A percentile compares a stretch with the other conserved stretches of the same genome.
phyloP scores from a whole-genome alignment of 2,797 vertebrate genomes.

The Distichodus sexfasciatus region DNA sequence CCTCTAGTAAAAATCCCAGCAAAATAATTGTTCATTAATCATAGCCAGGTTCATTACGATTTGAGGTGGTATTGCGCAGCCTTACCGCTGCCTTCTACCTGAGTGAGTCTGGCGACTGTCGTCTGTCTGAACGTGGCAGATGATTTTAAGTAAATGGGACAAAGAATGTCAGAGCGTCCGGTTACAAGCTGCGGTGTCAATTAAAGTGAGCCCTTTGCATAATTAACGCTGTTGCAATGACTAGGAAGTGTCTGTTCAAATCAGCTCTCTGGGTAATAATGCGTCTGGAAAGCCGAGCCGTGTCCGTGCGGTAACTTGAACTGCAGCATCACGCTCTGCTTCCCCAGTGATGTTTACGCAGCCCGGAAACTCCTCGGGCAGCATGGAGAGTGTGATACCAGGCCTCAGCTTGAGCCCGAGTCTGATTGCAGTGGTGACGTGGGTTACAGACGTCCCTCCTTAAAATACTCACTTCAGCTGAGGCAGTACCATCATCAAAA shows the following conservation, averaged over 20 bases:
- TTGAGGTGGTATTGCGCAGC: too few species aligned
- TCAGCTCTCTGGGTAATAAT: slow-evolving; percentile 28
- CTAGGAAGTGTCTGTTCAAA: slow-evolving; percentile 36
- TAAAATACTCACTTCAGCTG: too few species aligned
- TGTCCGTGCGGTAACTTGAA: slow-evolving; percentile 19
- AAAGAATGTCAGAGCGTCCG: background rate
- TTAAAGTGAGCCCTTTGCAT: slow-evolving; percentile 29
- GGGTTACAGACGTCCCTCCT: too few species aligned
- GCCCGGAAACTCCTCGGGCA: slow-evolving; percentile 24
- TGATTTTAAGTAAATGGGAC: slow-evolving; percentile 13
- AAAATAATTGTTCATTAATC: too few species aligned
- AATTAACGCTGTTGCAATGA: slow-evolving; percentile 41
- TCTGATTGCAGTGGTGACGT: too few species aligned
- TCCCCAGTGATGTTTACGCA: slow-evolving; percentile 11
- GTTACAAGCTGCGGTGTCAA: slow-evolving; percentile 1
- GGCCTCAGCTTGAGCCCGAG: background rate
- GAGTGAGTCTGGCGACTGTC: background rate
- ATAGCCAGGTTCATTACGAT: too few species aligned
- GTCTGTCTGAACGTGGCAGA: background rate
- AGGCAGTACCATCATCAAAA: too few species aligned
- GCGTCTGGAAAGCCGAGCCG: slow-evolving; percentile 36
- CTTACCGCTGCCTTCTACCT: background rate
- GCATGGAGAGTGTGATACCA: slow-evolving; percentile 3
- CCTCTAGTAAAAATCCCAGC: too few species aligned
- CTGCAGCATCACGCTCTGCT: slow-evolving; percentile 15